These are phyloP conservation scores for Australoheros facetus DNA, from an alignment of 2,797 vertebrate genomes.

Conservation along the genomic window DNA sequence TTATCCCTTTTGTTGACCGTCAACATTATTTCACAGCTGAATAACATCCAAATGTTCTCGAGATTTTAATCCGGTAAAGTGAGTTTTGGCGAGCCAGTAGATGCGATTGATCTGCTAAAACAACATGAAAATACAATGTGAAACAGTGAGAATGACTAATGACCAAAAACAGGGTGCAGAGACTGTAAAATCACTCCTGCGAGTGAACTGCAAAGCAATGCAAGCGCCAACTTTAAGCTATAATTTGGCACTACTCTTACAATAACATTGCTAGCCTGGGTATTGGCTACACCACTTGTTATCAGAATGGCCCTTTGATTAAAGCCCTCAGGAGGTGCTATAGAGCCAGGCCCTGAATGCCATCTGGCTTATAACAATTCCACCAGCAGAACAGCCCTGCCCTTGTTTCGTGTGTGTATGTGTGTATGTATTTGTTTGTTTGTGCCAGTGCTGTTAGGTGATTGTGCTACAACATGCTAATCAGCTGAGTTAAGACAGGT, in stretches of 20 bases:
- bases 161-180: conserved; percentile 1
- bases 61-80: conserved; percentile 43
- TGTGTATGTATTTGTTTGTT: conserved; percentile 27
- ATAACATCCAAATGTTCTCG: conserved; percentile 25
- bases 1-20: not conserved
- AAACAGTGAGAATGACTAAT: conserved; percentile 30
- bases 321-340: conserved; percentile 54
- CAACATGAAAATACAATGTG: conserved; percentile 17
- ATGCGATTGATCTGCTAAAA: conserved; percentile 47
- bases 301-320: conserved; percentile 39
- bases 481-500: conserved; percentile 59
- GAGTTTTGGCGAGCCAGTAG: conserved; percentile 30
- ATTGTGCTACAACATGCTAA: conserved; percentile 47
- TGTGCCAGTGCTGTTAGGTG: conserved; percentile 33
- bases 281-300: conserved; percentile 20
- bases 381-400: conserved; percentile 49
- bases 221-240: not conserved
- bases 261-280: conserved; percentile 2
- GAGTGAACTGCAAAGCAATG: conserved; percentile 2
- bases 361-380: conserved; percentile 67
- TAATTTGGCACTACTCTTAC: not conserved
- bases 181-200: conserved; percentile 3
- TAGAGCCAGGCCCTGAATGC: conserved; percentile 52
- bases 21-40: conserved; percentile 20
- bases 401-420: conserved; percentile 32